These are phyloP conservation scores for Strigamia transsilvanica DNA, from an alignment of 2,888 invertebrate genomes.

Conservation along the genomic window DNA sequence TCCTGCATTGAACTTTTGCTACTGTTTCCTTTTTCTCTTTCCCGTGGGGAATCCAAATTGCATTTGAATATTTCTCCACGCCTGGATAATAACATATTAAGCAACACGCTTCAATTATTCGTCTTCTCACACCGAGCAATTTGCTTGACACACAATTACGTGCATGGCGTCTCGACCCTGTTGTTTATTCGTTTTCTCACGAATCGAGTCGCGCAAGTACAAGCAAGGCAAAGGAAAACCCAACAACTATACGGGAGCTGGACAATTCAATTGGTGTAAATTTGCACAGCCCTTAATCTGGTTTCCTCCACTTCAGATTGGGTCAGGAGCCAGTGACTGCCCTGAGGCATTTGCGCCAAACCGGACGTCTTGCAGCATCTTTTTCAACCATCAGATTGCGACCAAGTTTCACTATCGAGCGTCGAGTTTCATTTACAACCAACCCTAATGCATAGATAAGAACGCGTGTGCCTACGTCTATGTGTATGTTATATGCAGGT, in stretches of 20 bases:
- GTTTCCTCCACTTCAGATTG: slow-evolving; percentile 51
- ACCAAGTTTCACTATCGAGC: slow-evolving; percentile 12
- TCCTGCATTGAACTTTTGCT: slow-evolving; percentile 42
- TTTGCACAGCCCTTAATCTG: slow-evolving; percentile 52
- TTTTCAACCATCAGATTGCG: slow-evolving; percentile 11
- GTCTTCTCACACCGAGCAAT: slow-evolving; percentile 42
- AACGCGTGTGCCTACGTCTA: background rate
- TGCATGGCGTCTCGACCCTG: slow-evolving; percentile 36
- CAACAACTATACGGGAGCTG: background rate
- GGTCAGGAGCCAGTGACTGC: slow-evolving; percentile 18
- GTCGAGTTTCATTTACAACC: slow-evolving; percentile 15
- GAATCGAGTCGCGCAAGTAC: background rate
- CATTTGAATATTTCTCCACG: slow-evolving; percentile 44
- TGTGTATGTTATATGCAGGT: background rate
- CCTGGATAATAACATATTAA: slow-evolving; percentile 44
- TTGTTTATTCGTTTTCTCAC: slow-evolving; percentile 18
- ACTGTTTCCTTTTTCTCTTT: slow-evolving; percentile 33
- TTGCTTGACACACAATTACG: slow-evolving; percentile 44
- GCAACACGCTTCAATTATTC: slow-evolving; percentile 42
- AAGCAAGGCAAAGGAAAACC: background rate
- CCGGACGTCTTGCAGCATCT: slow-evolving; percentile 1
- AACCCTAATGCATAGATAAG: slow-evolving; percentile 11
- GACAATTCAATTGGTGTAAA: slow-evolving; percentile 53
- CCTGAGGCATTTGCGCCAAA: slow-evolving; percentile 5
- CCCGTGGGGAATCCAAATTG: slow-evolving; percentile 44